These are phyloP conservation scores for Sphinx pinastri DNA, from an alignment of 2,888 invertebrate species.

Conservation along the genomic window DNA sequence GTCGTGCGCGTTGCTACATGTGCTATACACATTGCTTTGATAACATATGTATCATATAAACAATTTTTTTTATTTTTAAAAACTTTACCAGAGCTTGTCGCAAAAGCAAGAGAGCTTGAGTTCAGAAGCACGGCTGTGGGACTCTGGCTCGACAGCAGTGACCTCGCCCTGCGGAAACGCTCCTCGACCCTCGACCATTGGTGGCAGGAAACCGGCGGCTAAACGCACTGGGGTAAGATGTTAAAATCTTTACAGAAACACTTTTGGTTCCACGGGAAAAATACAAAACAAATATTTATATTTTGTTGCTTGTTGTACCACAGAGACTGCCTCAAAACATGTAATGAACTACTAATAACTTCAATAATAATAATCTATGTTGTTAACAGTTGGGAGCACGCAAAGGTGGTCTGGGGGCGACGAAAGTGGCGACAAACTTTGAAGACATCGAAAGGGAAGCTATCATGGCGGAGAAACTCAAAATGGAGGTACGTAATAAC, in stretches of 20 bases:
- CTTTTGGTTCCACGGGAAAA: too few species aligned
- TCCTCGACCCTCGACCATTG: constrained; percentile 41
- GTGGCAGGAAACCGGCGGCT: constrained; percentile 45
- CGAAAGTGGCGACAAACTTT: constrained; percentile 97
- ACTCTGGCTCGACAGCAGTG: constrained; percentile 40
- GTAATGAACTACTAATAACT: too few species aligned
- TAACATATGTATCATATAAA: not conserved
- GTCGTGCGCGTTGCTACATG: not conserved
- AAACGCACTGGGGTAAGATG: constrained; percentile 53
- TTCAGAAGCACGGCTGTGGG: constrained; percentile 74
- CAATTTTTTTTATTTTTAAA: not conserved
- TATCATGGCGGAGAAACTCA: constrained; percentile 91
- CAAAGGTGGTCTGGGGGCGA: constrained; percentile 96
- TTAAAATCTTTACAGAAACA: too few species aligned
- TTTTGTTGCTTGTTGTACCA: too few species aligned
- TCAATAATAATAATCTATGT: not conserved
- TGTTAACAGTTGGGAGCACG: constrained; percentile 89
- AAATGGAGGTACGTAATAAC: constrained; percentile 63
- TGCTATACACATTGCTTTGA: not conserved
- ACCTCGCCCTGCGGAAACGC: constrained; percentile 38
- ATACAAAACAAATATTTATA: too few species aligned
- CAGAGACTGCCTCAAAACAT: too few species aligned
- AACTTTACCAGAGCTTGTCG: constrained; percentile 28
- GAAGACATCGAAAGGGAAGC: constrained; percentile 97
- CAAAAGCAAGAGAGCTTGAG: constrained; percentile 51